Base-by-base conservation (phyloP, 2,888 invertebrate species). In the Eremobia ochroleuca region DNA sequence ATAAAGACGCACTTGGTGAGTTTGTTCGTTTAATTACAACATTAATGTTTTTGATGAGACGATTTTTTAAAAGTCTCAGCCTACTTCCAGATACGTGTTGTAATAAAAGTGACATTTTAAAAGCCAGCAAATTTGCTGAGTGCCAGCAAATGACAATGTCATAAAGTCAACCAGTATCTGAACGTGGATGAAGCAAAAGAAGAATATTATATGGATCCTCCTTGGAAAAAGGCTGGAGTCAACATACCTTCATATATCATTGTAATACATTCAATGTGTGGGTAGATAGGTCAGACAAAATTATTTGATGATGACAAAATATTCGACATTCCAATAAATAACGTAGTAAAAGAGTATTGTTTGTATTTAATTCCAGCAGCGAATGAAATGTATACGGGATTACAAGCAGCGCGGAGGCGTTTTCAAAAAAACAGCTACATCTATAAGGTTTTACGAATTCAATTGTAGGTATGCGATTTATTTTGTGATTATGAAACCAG, bases 361-460 rank as follows among this genome's bases (percentile, higher is more conserved):
- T 70, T 71, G 72, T 49, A 49, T 78, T 64, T 70, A 15, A 77
- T 79, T 79, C 37, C 46, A 64, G 28, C 15, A 55, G 31, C 37
- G 15, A 64, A 70, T n/a, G 62, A 37, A 52, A 61, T 62, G 43
- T 79, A 77, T 68, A 62, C 31, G 31, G 43, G n/a, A 79, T 31
- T 55, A 46, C 28, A 15, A 28, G 11, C 62, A 37, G 1, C 64
- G 62, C 15, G 25, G n/a, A 25, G 59, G 59, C 21, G 34, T 15
- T 49, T 79, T 62, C 11, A 52, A 61, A 34, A 25, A 67, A 52
- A 59, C 13, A 21, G 31, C 18, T 31, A 1, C 34, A n/a, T 34
- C 0, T 28, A 1, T 34, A 46, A 2, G 58, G 1, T 49, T 49
- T 65, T 28, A 58, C 25, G 34, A 49, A 37, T 43, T 46, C 5